Evolutionary conservation across 2,113 vertebrate genomes (phyloP).

Genomic region (Platichthys stellatus): DNA sequence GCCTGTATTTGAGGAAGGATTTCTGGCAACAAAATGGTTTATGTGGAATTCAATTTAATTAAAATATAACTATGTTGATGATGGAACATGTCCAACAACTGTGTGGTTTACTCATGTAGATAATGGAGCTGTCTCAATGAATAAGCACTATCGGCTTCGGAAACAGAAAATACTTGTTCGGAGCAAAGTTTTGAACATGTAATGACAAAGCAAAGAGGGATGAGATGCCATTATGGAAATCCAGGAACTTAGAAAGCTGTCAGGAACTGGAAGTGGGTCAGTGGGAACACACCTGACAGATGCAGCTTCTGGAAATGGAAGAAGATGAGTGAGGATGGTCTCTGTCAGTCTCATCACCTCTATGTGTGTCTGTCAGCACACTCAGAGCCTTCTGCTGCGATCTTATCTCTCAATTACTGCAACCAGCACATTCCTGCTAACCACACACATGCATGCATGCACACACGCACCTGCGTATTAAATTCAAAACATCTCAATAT

Average conservation of each 20-base stretch:
- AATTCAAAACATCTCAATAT: conserved; percentile 62
- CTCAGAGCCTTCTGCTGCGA: conserved; percentile 63
- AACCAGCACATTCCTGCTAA: conserved; percentile 80
- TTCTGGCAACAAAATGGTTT: no score
- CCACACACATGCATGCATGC: conserved; percentile 66
- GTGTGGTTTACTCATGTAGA: not conserved
- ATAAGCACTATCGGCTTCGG: not conserved
- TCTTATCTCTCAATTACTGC: conserved; percentile 80
- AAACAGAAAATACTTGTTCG: not conserved
- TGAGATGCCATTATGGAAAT: conserved; percentile 2
- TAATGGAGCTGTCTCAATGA: not conserved
- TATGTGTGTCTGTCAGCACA: conserved; percentile 75
- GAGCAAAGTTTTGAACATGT: not conserved
- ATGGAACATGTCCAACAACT: not conserved
- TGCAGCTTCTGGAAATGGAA: conserved; percentile 59
- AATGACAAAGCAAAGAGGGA: conserved; percentile 3
- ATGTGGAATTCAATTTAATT: no score
- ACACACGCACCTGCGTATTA: conserved; percentile 63
- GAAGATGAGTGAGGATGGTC: conserved; percentile 50
- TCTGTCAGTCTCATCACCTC: conserved; percentile 71
- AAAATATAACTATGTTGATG: not conserved
- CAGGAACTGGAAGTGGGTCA: conserved; percentile 35
- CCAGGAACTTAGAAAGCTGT: conserved; percentile 6
- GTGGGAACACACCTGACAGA: conserved; percentile 67
- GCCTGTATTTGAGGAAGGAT: no score